phyloP scores from a whole-genome alignment of 30 jellyfish, hydroid and myxozoan species.

The Chrysaora quinquecirrha region DNA sequence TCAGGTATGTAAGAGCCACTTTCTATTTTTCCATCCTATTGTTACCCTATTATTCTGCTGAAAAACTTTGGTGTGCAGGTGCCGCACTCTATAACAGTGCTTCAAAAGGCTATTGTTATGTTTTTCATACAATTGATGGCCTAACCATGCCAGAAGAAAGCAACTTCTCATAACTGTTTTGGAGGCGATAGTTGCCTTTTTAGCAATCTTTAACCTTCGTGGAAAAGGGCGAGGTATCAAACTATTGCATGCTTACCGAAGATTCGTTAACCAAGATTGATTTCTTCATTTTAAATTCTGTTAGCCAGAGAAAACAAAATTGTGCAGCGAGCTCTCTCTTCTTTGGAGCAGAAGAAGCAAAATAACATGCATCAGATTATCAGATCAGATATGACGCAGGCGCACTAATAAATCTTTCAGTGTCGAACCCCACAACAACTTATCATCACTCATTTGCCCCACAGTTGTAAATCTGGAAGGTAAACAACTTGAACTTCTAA shows the following conservation, averaged over 20 bases:
- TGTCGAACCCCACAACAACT: no score
- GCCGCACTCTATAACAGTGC: not conserved
- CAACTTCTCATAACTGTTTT: not conserved
- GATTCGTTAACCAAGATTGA: slow-evolving; percentile 35
- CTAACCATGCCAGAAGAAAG: no score
- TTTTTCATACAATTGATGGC: not conserved
- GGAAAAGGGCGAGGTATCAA: not conserved
- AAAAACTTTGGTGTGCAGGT: not conserved
- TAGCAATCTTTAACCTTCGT: not conserved
- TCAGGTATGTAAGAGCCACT: not conserved
- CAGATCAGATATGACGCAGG: no score
- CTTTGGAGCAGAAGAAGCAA: no score
- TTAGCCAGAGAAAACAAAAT: no score
- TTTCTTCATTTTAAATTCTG: slow-evolving; percentile 16
- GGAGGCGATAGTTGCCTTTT: not conserved
- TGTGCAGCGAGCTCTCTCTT: no score
- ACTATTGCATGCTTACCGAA: slow-evolving; percentile 16
- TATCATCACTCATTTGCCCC: no score
- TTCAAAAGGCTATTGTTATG: not conserved
- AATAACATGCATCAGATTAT: no score
- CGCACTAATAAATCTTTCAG: no score
- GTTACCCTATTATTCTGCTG: no score
- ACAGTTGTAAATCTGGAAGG: no score
- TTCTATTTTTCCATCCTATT: not conserved
- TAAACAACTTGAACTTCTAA: no score